Evolutionary conservation across 64 coral and sea anemone genomes (phyloP).

Genomic region (Dendrophyllia cribrosa): DNA sequence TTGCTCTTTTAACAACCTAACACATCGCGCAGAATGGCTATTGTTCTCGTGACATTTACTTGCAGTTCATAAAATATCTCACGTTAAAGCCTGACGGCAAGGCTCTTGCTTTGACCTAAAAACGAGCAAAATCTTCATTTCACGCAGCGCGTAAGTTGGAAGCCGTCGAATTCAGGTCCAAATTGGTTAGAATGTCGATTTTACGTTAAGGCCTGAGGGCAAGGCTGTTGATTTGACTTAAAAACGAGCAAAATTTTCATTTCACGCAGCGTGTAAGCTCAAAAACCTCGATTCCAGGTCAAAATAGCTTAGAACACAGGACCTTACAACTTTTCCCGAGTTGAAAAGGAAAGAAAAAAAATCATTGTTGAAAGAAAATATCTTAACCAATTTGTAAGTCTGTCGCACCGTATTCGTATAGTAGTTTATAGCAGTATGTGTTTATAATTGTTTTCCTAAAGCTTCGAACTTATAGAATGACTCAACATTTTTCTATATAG

Average conservation of each 20-base stretch:
- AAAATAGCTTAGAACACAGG: not conserved
- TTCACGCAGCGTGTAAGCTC: no score
- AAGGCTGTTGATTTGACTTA: constrained; percentile 11
- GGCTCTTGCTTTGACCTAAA: not conserved
- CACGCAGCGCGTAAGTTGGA: no score
- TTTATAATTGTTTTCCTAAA: not conserved
- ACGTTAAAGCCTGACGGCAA: not conserved
- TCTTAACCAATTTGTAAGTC: not conserved
- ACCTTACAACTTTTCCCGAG: not conserved
- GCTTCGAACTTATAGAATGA: not conserved
- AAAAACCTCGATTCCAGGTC: not conserved
- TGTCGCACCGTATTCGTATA: no score
- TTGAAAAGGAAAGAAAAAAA: not conserved
- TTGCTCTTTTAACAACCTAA: no score
- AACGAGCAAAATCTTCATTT: not conserved
- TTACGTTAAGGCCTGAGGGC: not conserved
- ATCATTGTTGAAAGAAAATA: not conserved
- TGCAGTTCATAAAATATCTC: not conserved
- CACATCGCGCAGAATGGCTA: not conserved
- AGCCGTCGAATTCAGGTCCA: not conserved
- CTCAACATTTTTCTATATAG: not conserved
- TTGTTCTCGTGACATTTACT: no score
- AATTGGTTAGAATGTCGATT: not conserved
- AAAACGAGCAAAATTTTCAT: no score
- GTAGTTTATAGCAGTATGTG: no score